These are phyloP conservation scores for Vanessa atalanta DNA, from an alignment of 1,140 invertebrate genomes.

Conservation along the genomic window DNA sequence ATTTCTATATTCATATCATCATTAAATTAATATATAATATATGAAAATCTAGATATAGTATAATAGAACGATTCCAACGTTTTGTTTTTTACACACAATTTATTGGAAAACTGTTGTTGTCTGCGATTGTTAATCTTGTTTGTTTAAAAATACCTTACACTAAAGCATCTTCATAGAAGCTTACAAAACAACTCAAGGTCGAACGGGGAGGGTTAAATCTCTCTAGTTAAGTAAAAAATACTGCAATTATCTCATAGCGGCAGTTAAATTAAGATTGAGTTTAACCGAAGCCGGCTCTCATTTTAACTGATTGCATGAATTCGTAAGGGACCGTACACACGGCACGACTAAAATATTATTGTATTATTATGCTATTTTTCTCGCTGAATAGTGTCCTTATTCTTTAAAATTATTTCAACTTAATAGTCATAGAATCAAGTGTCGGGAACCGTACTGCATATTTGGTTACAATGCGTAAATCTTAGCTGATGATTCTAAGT, in stretches of 20 bases:
- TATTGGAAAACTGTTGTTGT: too few species aligned
- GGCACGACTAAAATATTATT: background rate
- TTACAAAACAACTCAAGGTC: conserved; percentile 29
- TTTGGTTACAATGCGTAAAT: too few species aligned
- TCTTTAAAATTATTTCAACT: too few species aligned
- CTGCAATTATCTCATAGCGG: conserved; percentile 54
- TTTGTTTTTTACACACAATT: too few species aligned
- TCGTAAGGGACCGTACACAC: conserved; percentile 38
- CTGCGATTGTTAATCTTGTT: background rate
- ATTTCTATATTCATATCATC: too few species aligned
- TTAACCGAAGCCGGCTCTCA: conserved; percentile 48
- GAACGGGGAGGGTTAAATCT: conserved; percentile 21
- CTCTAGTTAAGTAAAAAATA: conserved; percentile 42
- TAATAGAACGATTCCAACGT: too few species aligned
- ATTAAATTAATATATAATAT: too few species aligned
- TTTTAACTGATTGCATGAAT: conserved; percentile 43
- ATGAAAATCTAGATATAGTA: too few species aligned
- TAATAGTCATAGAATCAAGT: too few species aligned
- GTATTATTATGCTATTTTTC: background rate
- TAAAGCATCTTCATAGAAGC: background rate
- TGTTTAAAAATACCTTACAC: background rate
- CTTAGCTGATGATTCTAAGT: too few species aligned
- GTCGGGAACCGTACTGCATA: too few species aligned
- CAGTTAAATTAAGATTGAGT: conserved; percentile 59
- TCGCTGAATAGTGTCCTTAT: too few species aligned